Percentiles rank a stretch among this genome's conserved stretches.
These are phyloP conservation scores for Acanthacorydalis orientalis DNA, from an alignment of 2,888 invertebrate genomes.

Conservation along the genomic window DNA sequence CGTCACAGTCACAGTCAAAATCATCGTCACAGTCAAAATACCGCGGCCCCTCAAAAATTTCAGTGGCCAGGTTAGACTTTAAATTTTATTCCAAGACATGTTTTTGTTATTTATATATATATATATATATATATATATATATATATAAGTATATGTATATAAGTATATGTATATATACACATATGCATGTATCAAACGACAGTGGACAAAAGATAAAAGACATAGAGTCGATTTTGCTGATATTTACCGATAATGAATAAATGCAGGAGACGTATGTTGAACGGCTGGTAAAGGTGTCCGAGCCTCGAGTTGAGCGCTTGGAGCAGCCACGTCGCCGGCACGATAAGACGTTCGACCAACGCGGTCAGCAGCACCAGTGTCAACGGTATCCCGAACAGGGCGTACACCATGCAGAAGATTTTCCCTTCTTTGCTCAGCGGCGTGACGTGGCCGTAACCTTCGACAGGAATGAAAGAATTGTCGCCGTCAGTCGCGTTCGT, in stretches of 20 bases:
- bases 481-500: neutral
- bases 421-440: slow-evolving; percentile 75
- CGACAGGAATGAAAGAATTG: neutral
- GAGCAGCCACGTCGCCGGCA: slow-evolving; percentile 55
- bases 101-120: neutral
- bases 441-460: slow-evolving; percentile 81
- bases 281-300: slow-evolving; percentile 54
- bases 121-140: neutral
- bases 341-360: slow-evolving; percentile 60
- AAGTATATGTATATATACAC: no score
- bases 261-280: slow-evolving; percentile 62
- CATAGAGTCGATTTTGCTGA: neutral
- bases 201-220: no score
- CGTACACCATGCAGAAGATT: slow-evolving; percentile 75
- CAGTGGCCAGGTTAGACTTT: no score
- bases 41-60: no score
- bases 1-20: no score
- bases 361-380: slow-evolving; percentile 71
- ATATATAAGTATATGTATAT: no score
- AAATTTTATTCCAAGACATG: no score
- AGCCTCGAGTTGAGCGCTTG: slow-evolving; percentile 49
- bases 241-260: slow-evolving; percentile 43
- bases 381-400: slow-evolving; percentile 69
- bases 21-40: no score
- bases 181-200: no score